A percentile compares a stretch with the other conserved stretches of the same genome.
These are phyloP conservation scores for Rhodinocichla rosea DNA, from an alignment of 2,113 vertebrate genomes.

Conservation along the genomic window DNA sequence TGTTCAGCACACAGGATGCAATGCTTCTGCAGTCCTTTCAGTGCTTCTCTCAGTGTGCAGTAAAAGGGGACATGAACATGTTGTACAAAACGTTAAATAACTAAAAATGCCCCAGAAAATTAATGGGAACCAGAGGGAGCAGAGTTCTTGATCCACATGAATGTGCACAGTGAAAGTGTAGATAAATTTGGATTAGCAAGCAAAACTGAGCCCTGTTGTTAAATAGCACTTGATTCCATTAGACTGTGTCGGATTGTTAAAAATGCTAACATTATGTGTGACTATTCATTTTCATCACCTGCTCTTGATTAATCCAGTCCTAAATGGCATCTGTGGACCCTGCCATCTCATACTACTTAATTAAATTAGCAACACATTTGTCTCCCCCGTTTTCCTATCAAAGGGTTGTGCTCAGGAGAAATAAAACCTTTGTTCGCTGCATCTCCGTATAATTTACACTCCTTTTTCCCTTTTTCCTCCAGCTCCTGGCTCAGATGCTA, in stretches of 20 bases:
- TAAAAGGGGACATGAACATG: background rate
- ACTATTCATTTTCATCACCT: conserved; percentile 79
- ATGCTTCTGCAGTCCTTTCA: background rate
- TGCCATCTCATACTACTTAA: conserved; percentile 81
- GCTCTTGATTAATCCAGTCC: conserved; percentile 78
- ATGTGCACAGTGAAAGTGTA: conserved; percentile 27
- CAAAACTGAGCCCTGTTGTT: conserved; percentile 62
- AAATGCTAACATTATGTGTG: conserved; percentile 76
- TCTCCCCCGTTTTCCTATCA: conserved; percentile 81
- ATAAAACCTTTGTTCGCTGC: conserved; percentile 78
- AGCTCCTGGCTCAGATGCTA: conserved; percentile 78
- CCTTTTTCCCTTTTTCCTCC: conserved; percentile 62
- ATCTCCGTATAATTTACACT: conserved; percentile 76
- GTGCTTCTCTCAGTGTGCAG: background rate
- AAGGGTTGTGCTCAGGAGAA: conserved; percentile 79
- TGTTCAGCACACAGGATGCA: background rate
- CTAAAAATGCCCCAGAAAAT: conserved; percentile 51
- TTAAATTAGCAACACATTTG: conserved; percentile 86
- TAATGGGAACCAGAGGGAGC: conserved; percentile 16
- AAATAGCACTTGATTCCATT: conserved; percentile 67
- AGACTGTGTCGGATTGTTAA: conserved; percentile 74
- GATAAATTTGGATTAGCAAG: conserved; percentile 68
- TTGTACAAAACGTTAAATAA: conserved; percentile 38
- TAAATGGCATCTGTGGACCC: conserved; percentile 76
- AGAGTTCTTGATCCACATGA: conserved; percentile 54